phyloP scores from a whole-genome alignment of 2,113 vertebrate species.

The Crotalus tigris region DNA sequence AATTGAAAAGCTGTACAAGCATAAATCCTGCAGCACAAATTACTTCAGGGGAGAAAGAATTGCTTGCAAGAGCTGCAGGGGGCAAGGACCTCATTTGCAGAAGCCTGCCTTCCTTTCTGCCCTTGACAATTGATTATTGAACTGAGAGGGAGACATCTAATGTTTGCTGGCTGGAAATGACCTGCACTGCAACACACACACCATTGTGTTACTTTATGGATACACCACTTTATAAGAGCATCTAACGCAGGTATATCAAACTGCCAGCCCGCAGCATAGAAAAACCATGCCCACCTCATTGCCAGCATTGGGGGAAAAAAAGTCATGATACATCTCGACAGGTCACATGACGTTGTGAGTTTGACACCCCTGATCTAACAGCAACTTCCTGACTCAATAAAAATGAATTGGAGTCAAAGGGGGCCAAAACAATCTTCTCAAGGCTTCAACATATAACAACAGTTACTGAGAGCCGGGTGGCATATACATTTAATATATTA shows the following conservation, averaged over 20 bases:
- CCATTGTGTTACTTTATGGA: background rate
- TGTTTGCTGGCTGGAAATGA: background rate
- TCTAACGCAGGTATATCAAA: background rate
- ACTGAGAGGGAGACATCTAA: background rate
- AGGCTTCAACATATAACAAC: background rate
- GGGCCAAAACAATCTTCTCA: background rate
- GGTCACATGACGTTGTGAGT: no score
- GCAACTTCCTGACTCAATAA: background rate
- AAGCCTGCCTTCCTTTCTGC: background rate
- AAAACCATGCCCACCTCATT: no score
- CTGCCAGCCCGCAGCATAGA: no score
- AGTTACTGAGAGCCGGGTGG: background rate
- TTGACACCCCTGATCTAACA: no score
- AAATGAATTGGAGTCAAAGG: background rate
- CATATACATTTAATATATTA: background rate
- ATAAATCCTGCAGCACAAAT: background rate
- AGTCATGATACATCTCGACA: no score
- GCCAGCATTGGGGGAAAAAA: no score
- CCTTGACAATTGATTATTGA: background rate
- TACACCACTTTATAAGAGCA: background rate
- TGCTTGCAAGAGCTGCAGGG: background rate
- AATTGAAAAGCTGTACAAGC: background rate
- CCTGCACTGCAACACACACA: background rate
- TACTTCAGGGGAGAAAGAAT: background rate
- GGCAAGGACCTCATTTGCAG: background rate